These are phyloP conservation scores for Psophia crepitans DNA, from an alignment of 2,113 vertebrate genomes.

Conservation along the genomic window DNA sequence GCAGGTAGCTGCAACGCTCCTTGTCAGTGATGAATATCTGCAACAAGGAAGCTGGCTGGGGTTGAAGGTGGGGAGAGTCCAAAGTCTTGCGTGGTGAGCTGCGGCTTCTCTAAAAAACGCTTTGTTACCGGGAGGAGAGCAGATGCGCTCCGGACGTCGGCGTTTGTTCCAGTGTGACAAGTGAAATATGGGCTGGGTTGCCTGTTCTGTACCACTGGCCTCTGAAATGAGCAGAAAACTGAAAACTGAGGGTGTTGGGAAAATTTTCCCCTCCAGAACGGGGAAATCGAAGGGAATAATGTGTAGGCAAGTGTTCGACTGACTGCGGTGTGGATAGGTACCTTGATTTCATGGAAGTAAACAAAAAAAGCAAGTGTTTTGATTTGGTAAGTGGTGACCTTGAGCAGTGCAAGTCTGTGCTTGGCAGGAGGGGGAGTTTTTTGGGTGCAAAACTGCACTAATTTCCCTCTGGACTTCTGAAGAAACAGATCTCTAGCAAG, in stretches of 20 bases:
- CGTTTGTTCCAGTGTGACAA: neutral
- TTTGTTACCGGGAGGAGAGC: neutral
- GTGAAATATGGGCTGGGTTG: neutral
- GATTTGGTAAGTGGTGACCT: neutral
- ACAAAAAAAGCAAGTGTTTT: neutral
- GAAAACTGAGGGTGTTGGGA: neutral
- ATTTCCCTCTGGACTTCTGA: neutral
- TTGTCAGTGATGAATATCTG: neutral
- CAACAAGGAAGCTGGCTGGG: neutral
- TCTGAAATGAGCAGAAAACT: neutral
- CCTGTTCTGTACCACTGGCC: accelerated
- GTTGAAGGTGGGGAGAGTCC: neutral
- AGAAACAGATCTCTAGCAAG: neutral
- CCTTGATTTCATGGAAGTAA: neutral
- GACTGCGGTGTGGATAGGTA: neutral
- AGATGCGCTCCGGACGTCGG: neutral
- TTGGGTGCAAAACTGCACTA: neutral
- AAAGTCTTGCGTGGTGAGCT: neutral
- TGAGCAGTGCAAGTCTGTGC: neutral
- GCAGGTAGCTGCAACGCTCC: neutral
- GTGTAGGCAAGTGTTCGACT: neutral
- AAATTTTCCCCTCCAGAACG: neutral
- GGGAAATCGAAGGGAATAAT: neutral
- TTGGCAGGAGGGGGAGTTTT: neutral
- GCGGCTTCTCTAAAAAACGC: neutral